Evolutionary conservation across 64 coral and sea anemone genomes (phyloP).

Genomic region (Pocillopora damicornis): DNA sequence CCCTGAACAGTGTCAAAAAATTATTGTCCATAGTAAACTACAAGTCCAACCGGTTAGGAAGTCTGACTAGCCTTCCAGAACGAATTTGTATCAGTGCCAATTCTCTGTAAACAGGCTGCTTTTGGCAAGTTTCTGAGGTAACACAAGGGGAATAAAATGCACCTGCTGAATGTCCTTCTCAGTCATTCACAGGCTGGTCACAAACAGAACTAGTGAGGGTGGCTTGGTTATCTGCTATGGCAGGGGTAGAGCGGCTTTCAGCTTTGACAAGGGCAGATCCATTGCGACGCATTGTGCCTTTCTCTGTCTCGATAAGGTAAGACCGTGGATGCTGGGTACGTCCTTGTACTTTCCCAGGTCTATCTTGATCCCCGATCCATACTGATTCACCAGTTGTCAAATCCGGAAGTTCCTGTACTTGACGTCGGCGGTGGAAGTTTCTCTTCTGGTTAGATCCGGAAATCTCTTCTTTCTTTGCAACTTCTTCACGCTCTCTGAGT

Average conservation of each 20-base stretch:
- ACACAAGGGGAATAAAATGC: neutral
- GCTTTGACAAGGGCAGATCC: conserved; percentile 22
- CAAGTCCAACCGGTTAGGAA: no score
- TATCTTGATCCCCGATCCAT: conserved; percentile 39
- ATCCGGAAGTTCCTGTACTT: conserved; percentile 25
- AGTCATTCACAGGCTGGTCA: neutral
- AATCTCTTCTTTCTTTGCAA: conserved; percentile 3
- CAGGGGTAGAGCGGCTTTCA: neutral
- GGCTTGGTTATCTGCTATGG: neutral
- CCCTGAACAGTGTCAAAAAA: no score
- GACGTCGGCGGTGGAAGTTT: conserved; percentile 27
- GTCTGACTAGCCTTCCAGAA: neutral
- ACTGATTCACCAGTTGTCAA: conserved; percentile 20
- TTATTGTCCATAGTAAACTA: no score
- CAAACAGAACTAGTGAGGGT: neutral
- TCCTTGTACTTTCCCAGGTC: conserved; percentile 1
- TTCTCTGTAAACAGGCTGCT: neutral
- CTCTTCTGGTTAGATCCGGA: conserved; percentile 30
- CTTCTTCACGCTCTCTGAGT: conserved; percentile 24
- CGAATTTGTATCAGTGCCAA: neutral
- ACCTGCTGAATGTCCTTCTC: neutral
- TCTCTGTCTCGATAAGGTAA: neutral
- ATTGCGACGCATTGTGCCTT: neutral
- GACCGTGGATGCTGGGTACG: neutral
- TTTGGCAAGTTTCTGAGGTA: neutral